Base-by-base conservation (phyloP, 2,888 invertebrate species). In the Protonemura montana region DNA sequence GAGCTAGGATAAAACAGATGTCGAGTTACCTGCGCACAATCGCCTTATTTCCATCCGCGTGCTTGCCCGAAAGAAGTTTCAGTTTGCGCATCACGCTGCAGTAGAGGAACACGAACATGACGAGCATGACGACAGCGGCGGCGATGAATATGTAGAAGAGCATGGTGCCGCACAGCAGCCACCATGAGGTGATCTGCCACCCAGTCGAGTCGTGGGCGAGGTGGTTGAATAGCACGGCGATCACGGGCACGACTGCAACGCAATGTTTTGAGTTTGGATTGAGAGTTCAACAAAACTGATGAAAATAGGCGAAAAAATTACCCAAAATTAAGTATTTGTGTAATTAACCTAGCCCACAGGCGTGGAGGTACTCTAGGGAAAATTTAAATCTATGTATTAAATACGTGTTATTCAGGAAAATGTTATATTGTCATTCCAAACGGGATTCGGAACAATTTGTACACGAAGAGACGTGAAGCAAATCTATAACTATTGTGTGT, bases 21-120 rank as follows among this genome's bases (percentile, higher is more conserved):
- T 76, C 78, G 3, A n/a, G 87, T 85, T 89, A 91, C 91, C 91
- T 91, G 27, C 89, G 88, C 87, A 90, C 90, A 87, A 91, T 90
- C 7, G 90, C 90, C 87, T 91, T 90, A 76, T 89, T 91, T 87
- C 91, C 91, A 87, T 91, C 89, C 35, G 91, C 88, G 30, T 90
- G 90, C 87, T 90, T 90, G n/a, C 90, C 89, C 59, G 90, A 89
- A 6, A 87, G 85, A 0, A 89, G 84, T 6, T 93, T 91, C 88
- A 95, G 91, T 87, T 95, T 93, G 88, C 93, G 92, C 87, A 95
- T 93, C 30, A 96, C 94, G 89, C 94, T 95, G 89, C 94, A 91
- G 88, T 95, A 95, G 86, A 96, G 92, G 85, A 95, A 93, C 80
- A 94, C 91, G 90, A 96, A 95, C 83, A 96, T 93, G 59, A 94